These are phyloP conservation scores for Psettodes erumei DNA, from an alignment of 2,113 vertebrate genomes.

Conservation along the genomic window DNA sequence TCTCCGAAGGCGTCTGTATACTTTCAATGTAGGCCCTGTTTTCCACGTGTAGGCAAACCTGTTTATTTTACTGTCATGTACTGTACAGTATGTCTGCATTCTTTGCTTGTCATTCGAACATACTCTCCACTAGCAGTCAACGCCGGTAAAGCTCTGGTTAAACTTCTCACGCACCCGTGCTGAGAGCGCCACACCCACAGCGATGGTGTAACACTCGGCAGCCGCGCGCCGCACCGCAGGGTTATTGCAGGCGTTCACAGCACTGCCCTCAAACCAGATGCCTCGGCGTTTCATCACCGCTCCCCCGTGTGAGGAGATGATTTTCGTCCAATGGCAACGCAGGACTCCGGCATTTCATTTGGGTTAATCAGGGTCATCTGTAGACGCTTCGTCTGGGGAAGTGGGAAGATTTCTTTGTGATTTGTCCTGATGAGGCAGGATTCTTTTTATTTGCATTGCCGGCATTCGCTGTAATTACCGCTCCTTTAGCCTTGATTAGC, in stretches of 20 bases:
- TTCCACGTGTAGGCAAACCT: not conserved
- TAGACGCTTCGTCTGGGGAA: not conserved
- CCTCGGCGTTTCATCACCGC: conserved; percentile 7
- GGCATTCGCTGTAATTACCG: conserved; percentile 22
- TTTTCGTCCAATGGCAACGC: conserved; percentile 43
- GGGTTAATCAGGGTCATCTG: not conserved
- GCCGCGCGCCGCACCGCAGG: conserved; percentile 4
- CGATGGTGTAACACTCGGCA: conserved; percentile 16
- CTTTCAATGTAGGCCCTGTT: not conserved
- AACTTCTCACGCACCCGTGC: conserved; percentile 32
- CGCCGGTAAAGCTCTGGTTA: not conserved
- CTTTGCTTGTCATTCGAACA: not conserved
- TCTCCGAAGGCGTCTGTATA: not conserved
- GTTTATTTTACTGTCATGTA: not conserved
- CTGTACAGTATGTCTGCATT: not conserved
- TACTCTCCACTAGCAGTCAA: not conserved
- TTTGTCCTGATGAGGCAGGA: not conserved
- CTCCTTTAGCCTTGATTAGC: conserved; percentile 56
- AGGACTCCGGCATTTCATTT: not conserved
- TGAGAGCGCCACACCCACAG: conserved; percentile 26
- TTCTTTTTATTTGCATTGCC: conserved; percentile 32
- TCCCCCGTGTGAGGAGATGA: conserved; percentile 37
- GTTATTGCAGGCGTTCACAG: not conserved
- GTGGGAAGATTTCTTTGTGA: not conserved
- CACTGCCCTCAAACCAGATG: conserved; percentile 6